Evolutionary conservation across 1,140 invertebrate genomes (phyloP), one percentile per base, ranked within the genome.

Genomic region (Dendrolimus kikuchii): DNA sequence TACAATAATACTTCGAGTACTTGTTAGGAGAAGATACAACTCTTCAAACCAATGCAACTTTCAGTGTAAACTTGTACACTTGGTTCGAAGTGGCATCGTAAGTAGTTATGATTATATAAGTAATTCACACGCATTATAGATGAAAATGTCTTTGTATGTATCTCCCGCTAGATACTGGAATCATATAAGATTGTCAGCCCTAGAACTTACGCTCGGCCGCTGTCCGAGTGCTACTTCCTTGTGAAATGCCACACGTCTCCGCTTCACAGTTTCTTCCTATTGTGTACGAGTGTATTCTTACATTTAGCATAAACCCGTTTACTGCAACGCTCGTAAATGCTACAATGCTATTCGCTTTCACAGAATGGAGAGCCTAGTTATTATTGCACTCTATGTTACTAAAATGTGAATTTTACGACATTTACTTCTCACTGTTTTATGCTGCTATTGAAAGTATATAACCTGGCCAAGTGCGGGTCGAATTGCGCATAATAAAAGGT

Each of bases 101-200:
- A 23, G 23, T 23, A 23, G 3, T 23, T 23, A 3, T 23, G 23
- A 23, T 23, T 23, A 23, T 3, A 3, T 23, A 23, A 23, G 23
- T 2, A 23, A 23, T 23, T 23, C 23, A 2, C 23, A 23, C 23
- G 23, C 23, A 23, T 23, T 23, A 23, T 23, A 23, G 23, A 23
- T 23, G 23, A 23, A 23, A 23, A 23, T 23, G 23, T 23, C 23
- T 23, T 23, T 23, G 23, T 23, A 23, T 23, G 23, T 23, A 23
- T 23, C 3, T 23, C 60, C 57, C 52, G 59, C 66, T 60, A 64
- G 60, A 59, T 69, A 66, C 62, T 65, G 68, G 67, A 71, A 71
- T 60, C 60, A 38, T 36, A 57, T 40, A 51, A 59, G 68, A 74
- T 68, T 67, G 68, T 68, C 68, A 70, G 60, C 58, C 55, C 59